Evolutionary conservation across 1,140 invertebrate species (phyloP), one percentile per base, ranked within the genome.

Genomic region (Zaprionus ornatus): DNA sequence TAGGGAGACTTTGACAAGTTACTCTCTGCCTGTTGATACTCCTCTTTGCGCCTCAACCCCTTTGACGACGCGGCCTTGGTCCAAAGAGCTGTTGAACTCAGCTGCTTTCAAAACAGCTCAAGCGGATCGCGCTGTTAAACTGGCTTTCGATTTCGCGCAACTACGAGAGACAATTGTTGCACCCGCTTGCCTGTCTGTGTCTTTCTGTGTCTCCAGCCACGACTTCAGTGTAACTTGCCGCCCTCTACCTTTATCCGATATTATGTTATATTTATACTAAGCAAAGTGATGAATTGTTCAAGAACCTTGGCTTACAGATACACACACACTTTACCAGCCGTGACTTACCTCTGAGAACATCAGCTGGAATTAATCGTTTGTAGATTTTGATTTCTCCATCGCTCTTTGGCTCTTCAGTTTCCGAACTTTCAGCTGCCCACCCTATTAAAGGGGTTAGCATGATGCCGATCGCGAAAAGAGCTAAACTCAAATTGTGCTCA

Each of bases 361-460:
- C 97, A 83, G 97, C 97, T 13, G 96, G 97, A 76, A 98, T 97
- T 48, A 97, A 93, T 64, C 97, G 94, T 82, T 95, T 96, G 94
- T 95, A 97, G 27, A 96, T 96, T 90, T 94, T 95, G 7, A 95
- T 94, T 62, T 94, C 94, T 59, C 92, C 92, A 35, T 93, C 93
- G 40, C 54, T 65, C 7, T 60, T 54, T 19, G 23, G 2, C 52
- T 80, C 60, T 27, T 61, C 64, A 17, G 57, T 19, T 1, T 19
- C 27, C 1, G 45, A 29, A 40, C 72, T 79, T 73, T 73, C 35
- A 37, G 74, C 73, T 40, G 57, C 70, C 52, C 25, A 52, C 3
- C 29, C 48, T 21, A 37, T 54, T 0, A 55, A 27, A 40, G 63
- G 68, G 12, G 23, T 45, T 37, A 74, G 13, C n/a, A 76, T 7